Evolutionary conservation across 2,888 invertebrate genomes (phyloP).

Genomic region (Tromatobia lineatoria): DNA sequence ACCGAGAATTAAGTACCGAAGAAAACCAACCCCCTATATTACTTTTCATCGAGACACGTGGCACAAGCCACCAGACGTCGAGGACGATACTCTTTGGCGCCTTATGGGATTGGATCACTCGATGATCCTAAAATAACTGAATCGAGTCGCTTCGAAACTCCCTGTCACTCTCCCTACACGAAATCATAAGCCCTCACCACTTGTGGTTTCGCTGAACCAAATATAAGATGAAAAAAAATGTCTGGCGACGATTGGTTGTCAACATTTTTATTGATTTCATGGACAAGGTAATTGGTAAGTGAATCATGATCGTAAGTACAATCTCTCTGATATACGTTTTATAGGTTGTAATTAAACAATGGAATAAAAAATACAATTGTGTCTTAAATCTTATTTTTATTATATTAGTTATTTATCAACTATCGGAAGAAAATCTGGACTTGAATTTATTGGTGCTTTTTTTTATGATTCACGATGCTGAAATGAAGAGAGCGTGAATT

Average conservation of each 20-base stretch:
- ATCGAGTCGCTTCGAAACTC: not conserved
- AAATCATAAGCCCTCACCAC: not conserved
- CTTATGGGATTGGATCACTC: conserved; percentile 13
- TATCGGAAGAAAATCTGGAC: too few relatives aligned
- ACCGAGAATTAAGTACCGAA: conserved; percentile 26
- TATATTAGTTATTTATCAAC: too few relatives aligned
- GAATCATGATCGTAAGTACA: too few relatives aligned
- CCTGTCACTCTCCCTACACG: conserved; percentile 7
- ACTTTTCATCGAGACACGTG: not conserved
- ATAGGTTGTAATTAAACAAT: too few relatives aligned
- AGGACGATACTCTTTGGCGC: not conserved
- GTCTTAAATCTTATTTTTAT: too few relatives aligned
- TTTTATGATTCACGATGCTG: too few relatives aligned
- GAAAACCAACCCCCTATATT: not conserved
- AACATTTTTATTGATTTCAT: not conserved
- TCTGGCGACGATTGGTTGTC: not conserved
- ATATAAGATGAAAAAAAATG: not conserved
- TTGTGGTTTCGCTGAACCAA: not conserved
- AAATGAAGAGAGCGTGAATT: too few relatives aligned
- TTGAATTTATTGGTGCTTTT: too few relatives aligned
- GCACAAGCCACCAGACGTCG: not conserved
- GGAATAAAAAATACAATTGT: too few relatives aligned
- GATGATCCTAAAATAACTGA: conserved; percentile 44
- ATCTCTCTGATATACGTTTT: not conserved
- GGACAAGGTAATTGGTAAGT: not conserved